Evolutionary conservation across 2,888 invertebrate species (phyloP).

Genomic region (Cryptocheilus praepositus): DNA sequence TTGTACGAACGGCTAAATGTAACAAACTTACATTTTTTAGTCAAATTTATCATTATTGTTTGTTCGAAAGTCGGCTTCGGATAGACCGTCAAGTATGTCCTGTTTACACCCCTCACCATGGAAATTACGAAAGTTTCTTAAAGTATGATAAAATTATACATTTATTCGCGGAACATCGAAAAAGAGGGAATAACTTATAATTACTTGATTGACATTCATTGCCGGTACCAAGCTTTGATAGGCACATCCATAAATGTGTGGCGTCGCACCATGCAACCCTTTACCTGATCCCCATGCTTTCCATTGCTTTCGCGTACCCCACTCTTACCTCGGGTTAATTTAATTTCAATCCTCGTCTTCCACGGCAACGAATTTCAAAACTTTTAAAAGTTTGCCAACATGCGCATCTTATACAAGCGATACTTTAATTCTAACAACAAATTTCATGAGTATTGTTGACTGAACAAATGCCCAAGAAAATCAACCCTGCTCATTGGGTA

Average conservation of each 20-base stretch:
- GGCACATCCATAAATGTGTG: slow-evolving; percentile 61
- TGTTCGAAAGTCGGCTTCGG: too few relatives aligned
- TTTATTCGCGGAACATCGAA: slow-evolving; percentile 27
- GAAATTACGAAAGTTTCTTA: slow-evolving; percentile 36
- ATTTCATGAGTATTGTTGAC: slow-evolving; percentile 1
- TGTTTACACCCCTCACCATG: too few relatives aligned
- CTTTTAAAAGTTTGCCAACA: neutral
- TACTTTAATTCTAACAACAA: neutral
- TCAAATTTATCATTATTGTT: too few relatives aligned
- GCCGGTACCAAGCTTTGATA: slow-evolving; percentile 32
- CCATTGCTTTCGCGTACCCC: slow-evolving; percentile 1
- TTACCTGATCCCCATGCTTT: neutral
- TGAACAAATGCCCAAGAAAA: neutral
- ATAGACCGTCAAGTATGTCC: too few relatives aligned
- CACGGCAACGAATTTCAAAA: neutral
- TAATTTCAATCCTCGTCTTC: neutral
- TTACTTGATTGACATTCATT: slow-evolving; percentile 65
- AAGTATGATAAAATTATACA: slow-evolving; percentile 49
- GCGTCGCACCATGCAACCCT: slow-evolving; percentile 8
- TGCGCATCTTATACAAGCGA: slow-evolving; percentile 8
- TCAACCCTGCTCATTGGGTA: neutral
- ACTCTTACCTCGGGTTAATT: neutral
- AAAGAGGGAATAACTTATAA: slow-evolving; percentile 56
- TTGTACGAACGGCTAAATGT: too few relatives aligned
- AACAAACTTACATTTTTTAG: too few relatives aligned